Evolutionary conservation across 30 jellyfish, hydroid and myxozoan genomes (phyloP).

Genomic region (Pelagia noctiluca): DNA sequence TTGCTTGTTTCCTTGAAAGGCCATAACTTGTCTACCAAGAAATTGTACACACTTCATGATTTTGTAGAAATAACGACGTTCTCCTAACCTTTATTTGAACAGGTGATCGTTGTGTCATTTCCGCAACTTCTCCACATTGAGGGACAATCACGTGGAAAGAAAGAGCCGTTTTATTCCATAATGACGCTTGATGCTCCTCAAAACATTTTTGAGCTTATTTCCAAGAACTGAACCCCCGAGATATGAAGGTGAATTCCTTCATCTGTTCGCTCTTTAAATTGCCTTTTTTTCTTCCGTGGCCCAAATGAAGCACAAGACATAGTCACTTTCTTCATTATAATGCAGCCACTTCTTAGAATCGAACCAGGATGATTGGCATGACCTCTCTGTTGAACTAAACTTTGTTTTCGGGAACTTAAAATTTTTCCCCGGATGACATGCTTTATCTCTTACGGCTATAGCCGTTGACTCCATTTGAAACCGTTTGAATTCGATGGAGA

Average conservation of each 20-base stretch:
- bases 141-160: constrained; percentile 19
- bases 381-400: constrained; percentile 30
- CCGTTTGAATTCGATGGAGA: constrained; percentile 1
- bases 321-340: constrained; percentile 28
- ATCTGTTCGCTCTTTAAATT: background rate
- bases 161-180: constrained; percentile 63
- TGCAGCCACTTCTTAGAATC: constrained; percentile 50
- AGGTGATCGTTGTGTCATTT: constrained; percentile 1
- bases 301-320: constrained; percentile 17
- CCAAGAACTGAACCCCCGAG: constrained; percentile 41
- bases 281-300: constrained; percentile 19
- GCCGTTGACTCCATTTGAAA: constrained; percentile 16
- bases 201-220: constrained; percentile 43
- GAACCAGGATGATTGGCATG: constrained; percentile 59
- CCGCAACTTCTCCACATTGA: background rate
- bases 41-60: constrained; percentile 30
- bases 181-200: constrained; percentile 52
- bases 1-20: constrained; percentile 51
- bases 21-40: constrained; percentile 66
- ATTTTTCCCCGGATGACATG: constrained; percentile 31
- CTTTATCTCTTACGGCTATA: background rate
- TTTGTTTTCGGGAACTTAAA: constrained; percentile 27
- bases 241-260: constrained; percentile 48
- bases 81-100: constrained; percentile 3
- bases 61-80: constrained; percentile 38